A percentile compares a stretch with the other conserved stretches of the same genome.
phyloP scores from a whole-genome alignment of 2,888 invertebrate genomes.

The Dorcus hopei region DNA sequence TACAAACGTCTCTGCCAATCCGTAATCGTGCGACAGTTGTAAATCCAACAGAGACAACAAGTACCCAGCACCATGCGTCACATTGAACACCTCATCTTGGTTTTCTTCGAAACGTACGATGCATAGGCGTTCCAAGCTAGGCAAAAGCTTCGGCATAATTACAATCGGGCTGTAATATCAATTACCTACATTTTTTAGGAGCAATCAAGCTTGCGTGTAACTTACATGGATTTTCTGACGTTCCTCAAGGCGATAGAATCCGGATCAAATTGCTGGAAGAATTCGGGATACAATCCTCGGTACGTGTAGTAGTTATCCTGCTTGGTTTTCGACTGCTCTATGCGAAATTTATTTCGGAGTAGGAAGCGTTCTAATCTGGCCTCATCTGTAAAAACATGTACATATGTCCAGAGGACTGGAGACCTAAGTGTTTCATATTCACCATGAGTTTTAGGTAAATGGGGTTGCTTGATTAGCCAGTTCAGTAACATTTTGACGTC shows the following conservation, averaged over 20 bases:
- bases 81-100: neutral
- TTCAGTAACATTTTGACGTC: no score
- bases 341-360: neutral
- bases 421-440: no score
- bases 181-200: no score
- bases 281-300: neutral
- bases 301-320: neutral
- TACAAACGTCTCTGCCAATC: neutral
- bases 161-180: neutral
- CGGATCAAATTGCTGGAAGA: neutral
- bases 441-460: no score
- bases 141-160: neutral
- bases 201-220: no score
- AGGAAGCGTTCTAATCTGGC: neutral
- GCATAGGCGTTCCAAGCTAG: neutral
- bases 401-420: no score
- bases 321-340: neutral
- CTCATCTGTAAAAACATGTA: neutral
- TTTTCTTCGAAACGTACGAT: neutral
- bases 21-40: neutral
- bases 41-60: neutral
- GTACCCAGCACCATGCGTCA: neutral
- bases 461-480: no score
- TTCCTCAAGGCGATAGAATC: neutral
- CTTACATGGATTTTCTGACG: neutral